Evolutionary conservation across 1,140 invertebrate species (phyloP).

Genomic region (Archivesica marissinica): DNA sequence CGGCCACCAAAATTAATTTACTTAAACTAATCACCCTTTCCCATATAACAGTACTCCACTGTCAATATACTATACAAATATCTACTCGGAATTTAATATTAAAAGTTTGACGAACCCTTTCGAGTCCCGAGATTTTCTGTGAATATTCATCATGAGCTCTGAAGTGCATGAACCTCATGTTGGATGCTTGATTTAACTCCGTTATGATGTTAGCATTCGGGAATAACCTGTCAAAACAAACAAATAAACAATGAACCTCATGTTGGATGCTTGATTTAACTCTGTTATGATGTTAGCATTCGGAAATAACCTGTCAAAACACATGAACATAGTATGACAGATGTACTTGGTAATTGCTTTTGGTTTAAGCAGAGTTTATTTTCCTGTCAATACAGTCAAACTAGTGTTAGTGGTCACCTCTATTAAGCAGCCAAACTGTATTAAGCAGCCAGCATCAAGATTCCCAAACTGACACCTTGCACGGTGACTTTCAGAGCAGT

Average conservation of each 20-base stretch:
- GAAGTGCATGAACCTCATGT: conserved; percentile 99
- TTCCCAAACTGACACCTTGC: no score
- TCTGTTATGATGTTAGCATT: conserved; percentile 79
- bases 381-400: no score
- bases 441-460: no score
- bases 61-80: no score
- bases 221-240: conserved; percentile 74
- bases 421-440: no score
- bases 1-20: background rate
- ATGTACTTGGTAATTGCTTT: no score
- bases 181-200: conserved; percentile 93
- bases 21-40: background rate
- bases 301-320: conserved; percentile 78
- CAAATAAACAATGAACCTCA: conserved; percentile 91
- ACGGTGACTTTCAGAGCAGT: no score
- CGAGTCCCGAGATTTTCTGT: conserved; percentile 98
- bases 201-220: conserved; percentile 79
- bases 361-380: no score
- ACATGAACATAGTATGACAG: no score
- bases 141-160: conserved; percentile 98
- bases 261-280: conserved; percentile 96
- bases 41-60: no score
- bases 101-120: conserved; percentile 92
- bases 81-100: background rate
- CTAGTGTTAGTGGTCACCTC: no score